Evolutionary conservation across 2,113 vertebrate genomes (phyloP), one percentile per base, ranked within the genome.

Genomic region (Psittacus erithacus): DNA sequence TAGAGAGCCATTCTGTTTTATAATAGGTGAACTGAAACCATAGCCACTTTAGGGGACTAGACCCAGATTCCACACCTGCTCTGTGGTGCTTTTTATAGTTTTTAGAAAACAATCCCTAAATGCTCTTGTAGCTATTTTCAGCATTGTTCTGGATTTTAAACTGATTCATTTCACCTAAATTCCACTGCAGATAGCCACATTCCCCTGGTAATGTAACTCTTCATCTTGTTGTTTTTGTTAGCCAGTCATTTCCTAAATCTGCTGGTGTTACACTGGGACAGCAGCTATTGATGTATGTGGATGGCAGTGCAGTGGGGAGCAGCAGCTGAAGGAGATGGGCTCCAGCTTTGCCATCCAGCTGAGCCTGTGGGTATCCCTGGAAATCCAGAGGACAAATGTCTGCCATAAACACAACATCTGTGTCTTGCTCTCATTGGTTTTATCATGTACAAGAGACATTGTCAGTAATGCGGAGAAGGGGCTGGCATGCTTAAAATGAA

Each of bases 251-350:
- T 69, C 47, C 35, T 10, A 49, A 38, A 63, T 55, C 22, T 6
- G 10, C 49, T 1, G 1, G n/a, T 35, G 2, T 10, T 27, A 20
- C 13, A 4, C 10, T 0, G 2, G 27, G 75, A 27, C 14, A 7
- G 29, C 53, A 33, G 46, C 76, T 33, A 7, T 28, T 0, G 3
- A 35, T 27, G 41, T 0, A 0, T 19, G 2, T 1, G n/a, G 41
- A 13, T 47, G 46, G 9, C 11, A 5, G 20, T 14, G 43, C n/a
- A 27, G 39, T 8, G 29, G 9, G 53, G 22, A 60, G n/a, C 1
- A 0, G 41, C 10, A n/a, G 41, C 22, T 1, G 1, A 20, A 75
- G 68, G n/a, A 75, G 53, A 63, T 12, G 35, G 41, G 41, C 69
- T 81, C 11, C 52, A 33, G 24, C n/a, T 49, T 57, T 55, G 55